A percentile compares a stretch with the other conserved stretches of the same genome.
phyloP scores from a whole-genome alignment of 2,797 vertebrate species.

The Siniperca obscura region DNA sequence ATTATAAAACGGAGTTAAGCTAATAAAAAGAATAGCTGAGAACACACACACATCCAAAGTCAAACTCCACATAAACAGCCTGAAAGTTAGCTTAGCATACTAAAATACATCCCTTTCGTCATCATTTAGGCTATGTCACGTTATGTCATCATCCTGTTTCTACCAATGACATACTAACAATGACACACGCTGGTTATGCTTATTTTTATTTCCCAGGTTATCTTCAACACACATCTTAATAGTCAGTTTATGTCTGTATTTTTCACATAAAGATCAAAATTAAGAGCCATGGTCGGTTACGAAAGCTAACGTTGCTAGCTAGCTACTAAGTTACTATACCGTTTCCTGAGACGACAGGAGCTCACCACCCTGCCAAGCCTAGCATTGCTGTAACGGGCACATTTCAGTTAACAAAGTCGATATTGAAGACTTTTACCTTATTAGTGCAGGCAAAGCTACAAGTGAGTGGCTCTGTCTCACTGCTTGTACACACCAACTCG shows the following conservation, averaged over 20 bases:
- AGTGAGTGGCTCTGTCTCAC: conserved; percentile 77
- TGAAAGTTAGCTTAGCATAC: neutral
- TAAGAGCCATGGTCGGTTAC: neutral
- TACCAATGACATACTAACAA: neutral
- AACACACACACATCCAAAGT: neutral
- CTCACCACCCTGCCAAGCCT: neutral
- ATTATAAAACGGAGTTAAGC: neutral
- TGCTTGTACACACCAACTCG: conserved; percentile 80
- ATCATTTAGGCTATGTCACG: neutral
- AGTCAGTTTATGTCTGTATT: no score
- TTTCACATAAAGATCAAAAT: conserved; percentile 23
- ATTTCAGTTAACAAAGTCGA: neutral
- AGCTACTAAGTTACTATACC: neutral
- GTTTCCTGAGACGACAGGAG: neutral
- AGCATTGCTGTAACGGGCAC: neutral
- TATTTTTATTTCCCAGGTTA: rapidly evolving
- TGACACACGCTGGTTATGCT: rapidly evolving
- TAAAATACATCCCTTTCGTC: neutral
- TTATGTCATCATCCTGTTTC: conserved; percentile 46
- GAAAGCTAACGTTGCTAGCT: conserved; percentile 51
- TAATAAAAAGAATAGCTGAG: no score
- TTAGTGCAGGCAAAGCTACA: conserved; percentile 66
- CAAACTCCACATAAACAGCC: neutral
- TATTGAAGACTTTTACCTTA: conserved; percentile 64
- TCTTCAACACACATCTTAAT: neutral